Evolutionary conservation across 2,888 invertebrate species (phyloP), one percentile per base, ranked within the genome.

Genomic region (Pseudococcus longispinus): DNA sequence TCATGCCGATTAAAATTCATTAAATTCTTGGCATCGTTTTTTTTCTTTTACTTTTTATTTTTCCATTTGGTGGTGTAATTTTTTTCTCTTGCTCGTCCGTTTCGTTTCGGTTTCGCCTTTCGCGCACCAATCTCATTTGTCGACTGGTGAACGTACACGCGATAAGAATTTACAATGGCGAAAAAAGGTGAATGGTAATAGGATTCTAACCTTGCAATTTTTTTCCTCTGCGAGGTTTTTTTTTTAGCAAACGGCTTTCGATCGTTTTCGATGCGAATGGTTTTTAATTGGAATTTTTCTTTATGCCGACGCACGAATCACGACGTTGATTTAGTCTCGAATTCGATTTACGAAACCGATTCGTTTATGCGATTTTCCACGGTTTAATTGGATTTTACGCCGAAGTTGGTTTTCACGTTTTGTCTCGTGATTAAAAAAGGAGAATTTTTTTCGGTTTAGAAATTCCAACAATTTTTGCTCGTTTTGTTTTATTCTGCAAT

Each of bases 1-100:
- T 80, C 37, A 32, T 42, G 77, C 32, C 42, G 42, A 80, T 80
- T 80, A 42, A 80, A 80, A 80, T 80, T 80, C 77, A 80, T 80
- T 80, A 80, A 80, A 80, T 80, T 80, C 77, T 80, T 32, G 18
- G 18, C 42, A 11, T 70, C 70, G 70, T 70, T 29, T 70, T 70
- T 80, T 23, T 77, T 0, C 2, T 37, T 37, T 23, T 70, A 70
- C 13, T 70, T 70, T n/a, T 18, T 74, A 74, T 74, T 74, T 80
- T 42, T 80, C 42, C 77, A 70, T 70, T 70, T 70, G 20, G 29
- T 29, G 70, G 70, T 29, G 70, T 26, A 23, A 60, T 60, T 60
- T 70, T 70, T 70, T 29, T 15, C 26, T 23, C 13, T 70, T 65
- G 65, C 18, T 29, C 29, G 29, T 26, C 60, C 5, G 60, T 60